A percentile compares a stretch with the other conserved stretches of the same genome.
phyloP scores from a whole-genome alignment of 1,140 invertebrate species.

The Lineus longissimus region DNA sequence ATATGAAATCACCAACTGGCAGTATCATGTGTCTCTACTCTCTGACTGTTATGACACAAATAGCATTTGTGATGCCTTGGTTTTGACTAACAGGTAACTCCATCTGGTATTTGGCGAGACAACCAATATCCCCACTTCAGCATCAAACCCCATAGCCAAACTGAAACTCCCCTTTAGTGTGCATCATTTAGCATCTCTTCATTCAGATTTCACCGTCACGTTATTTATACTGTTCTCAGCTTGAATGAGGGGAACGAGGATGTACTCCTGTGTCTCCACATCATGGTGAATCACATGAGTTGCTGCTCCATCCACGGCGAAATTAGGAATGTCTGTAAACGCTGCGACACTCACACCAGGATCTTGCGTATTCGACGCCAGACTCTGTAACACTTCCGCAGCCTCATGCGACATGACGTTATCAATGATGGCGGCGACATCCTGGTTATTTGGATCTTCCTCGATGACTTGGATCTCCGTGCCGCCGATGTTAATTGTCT shows the following conservation, averaged over 20 bases:
- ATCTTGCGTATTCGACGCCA: constrained; percentile 10
- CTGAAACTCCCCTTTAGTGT: no score
- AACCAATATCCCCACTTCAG: no score
- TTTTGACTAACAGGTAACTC: no score
- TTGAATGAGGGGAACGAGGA: background rate
- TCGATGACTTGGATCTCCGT: background rate
- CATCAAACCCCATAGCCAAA: no score
- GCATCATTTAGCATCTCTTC: no score
- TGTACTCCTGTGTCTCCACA: background rate
- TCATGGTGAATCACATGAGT: background rate
- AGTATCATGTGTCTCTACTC: no score
- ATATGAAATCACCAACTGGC: no score
- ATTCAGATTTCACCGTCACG: no score
- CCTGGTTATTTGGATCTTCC: constrained; percentile 2
- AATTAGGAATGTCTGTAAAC: background rate
- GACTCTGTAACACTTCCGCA: constrained; percentile 34
- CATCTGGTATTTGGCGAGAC: no score
- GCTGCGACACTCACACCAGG: background rate
- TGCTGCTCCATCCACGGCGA: background rate
- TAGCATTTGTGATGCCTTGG: no score
- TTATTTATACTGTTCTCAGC: background rate
- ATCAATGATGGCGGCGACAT: background rate
- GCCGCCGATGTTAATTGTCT: background rate
- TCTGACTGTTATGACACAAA: no score
- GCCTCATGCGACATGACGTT: constrained; percentile 30